Percentiles rank a stretch among this genome's conserved stretches.
phyloP scores from a whole-genome alignment of 2,888 invertebrate genomes.

The Epistrophella euchroma region DNA sequence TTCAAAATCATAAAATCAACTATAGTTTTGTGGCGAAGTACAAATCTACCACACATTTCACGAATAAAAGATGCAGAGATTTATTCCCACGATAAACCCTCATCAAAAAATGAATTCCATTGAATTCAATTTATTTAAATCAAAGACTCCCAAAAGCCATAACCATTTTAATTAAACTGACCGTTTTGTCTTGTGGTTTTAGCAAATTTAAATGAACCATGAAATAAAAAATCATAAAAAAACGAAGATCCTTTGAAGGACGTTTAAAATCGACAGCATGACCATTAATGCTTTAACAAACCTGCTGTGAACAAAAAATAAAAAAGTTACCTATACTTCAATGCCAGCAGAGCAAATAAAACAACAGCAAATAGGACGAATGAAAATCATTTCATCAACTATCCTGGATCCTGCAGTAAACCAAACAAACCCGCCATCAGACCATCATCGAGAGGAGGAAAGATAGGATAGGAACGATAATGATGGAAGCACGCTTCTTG shows the following conservation, averaged over 20 bases:
- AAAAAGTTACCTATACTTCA: background rate
- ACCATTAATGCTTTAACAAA: background rate
- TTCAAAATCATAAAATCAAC: no score
- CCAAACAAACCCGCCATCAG: background rate
- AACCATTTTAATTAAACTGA: conserved; percentile 11
- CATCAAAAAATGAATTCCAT: background rate
- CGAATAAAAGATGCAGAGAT: background rate
- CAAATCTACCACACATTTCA: no score
- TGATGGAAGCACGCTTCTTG: background rate
- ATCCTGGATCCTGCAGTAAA: conserved; percentile 3
- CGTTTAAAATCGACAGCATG: conserved; percentile 5
- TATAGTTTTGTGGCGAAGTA: no score
- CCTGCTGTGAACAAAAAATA: background rate
- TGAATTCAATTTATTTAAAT: background rate
- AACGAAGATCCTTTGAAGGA: background rate
- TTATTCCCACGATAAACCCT: background rate
- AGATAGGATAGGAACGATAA: background rate
- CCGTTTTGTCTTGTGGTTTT: background rate
- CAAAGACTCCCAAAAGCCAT: conserved; percentile 14
- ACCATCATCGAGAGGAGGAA: background rate
- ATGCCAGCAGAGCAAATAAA: no score
- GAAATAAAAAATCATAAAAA: background rate
- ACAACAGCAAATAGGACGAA: conserved; percentile 15
- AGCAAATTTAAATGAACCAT: background rate
- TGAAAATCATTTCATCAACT: conserved; percentile 35